Percentiles rank a stretch among this genome's conserved stretches.
Conservation (phyloP, 2,888 invertebrate species). For the Hirtodrosophila trivittata region DNA sequence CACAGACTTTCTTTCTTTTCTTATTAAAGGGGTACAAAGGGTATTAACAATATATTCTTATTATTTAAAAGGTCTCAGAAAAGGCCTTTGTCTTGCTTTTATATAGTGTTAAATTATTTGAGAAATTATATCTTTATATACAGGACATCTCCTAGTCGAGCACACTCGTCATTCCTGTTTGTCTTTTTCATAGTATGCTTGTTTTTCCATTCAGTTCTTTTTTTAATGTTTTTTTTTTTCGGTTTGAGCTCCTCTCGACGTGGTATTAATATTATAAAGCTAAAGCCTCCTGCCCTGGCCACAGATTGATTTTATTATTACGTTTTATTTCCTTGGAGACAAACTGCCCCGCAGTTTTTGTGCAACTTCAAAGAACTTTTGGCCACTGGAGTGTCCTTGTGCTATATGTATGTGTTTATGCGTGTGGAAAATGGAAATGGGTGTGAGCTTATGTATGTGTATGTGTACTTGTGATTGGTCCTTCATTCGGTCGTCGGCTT, state of each 20-base stretch:
- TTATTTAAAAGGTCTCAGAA: too few species aligned
- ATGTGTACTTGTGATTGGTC: slow-evolving; percentile 35
- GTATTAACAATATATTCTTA: too few species aligned
- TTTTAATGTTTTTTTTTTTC: not conserved
- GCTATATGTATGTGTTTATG: slow-evolving; percentile 26
- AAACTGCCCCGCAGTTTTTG: slow-evolving; percentile 57
- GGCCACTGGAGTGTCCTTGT: slow-evolving; percentile 66
- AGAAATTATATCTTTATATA: too few species aligned
- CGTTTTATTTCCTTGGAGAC: slow-evolving; percentile 81
- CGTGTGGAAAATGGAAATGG: slow-evolving; percentile 18
- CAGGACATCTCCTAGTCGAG: too few species aligned
- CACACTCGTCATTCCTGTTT: not conserved
- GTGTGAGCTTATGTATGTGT: slow-evolving; percentile 25
- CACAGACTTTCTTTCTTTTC: too few species aligned
- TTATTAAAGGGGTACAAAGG: too few species aligned
- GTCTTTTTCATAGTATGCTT: slow-evolving; percentile 17
- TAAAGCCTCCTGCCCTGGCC: slow-evolving; percentile 41
- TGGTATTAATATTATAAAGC: slow-evolving; percentile 47
- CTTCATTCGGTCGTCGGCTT: slow-evolving; percentile 60
- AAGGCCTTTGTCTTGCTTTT: too few species aligned
- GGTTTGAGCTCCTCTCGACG: not conserved
- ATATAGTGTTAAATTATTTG: too few species aligned
- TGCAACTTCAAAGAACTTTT: slow-evolving; percentile 77
- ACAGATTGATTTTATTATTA: slow-evolving; percentile 79
- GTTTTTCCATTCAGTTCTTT: slow-evolving; percentile 14